Percentiles rank a stretch among this genome's conserved stretches.
Evolutionary conservation across 2,797 vertebrate species (phyloP).

Genomic region (Discoglossus pictus): DNA sequence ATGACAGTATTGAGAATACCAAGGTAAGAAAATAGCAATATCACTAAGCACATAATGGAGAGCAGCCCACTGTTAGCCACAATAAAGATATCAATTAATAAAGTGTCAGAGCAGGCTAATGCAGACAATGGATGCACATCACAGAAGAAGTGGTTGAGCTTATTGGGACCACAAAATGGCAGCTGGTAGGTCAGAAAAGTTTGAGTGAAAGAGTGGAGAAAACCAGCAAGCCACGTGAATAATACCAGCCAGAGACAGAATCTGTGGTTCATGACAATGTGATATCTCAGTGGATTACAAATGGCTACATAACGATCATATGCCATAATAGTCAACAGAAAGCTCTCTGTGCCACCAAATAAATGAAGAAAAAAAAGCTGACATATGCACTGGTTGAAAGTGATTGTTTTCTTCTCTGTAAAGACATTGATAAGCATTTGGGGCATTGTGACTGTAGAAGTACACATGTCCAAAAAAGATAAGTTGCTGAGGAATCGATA

Average conservation of each 20-base stretch:
- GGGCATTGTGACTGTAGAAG: constrained; percentile 60
- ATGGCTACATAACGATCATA: constrained; percentile 49
- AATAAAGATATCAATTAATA: constrained; percentile 55
- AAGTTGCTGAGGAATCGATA: too few species aligned
- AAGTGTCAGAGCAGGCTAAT: too few species aligned
- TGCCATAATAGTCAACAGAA: too few species aligned
- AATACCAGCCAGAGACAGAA: constrained; percentile 51
- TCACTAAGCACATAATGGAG: constrained; percentile 48
- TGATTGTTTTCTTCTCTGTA: constrained; percentile 53
- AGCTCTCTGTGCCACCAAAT: too few species aligned
- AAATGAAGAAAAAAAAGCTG: too few species aligned
- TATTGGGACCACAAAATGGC: constrained; percentile 57
- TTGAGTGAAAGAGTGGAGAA: constrained; percentile 58
- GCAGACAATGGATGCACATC: too few species aligned
- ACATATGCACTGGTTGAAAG: constrained; percentile 43
- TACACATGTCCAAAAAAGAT: constrained; percentile 52
- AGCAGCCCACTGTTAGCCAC: constrained; percentile 53
- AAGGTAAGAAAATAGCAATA: too few species aligned
- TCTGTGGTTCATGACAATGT: constrained; percentile 46
- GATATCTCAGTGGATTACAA: constrained; percentile 56
- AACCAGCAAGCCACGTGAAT: constrained; percentile 55
- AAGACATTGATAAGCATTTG: constrained; percentile 59
- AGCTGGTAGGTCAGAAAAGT: constrained; percentile 53
- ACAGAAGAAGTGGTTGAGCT: too few species aligned
- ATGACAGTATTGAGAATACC: too few species aligned